Base-by-base conservation (phyloP, 2,113 vertebrate genomes). In the Globicephala melas region DNA sequence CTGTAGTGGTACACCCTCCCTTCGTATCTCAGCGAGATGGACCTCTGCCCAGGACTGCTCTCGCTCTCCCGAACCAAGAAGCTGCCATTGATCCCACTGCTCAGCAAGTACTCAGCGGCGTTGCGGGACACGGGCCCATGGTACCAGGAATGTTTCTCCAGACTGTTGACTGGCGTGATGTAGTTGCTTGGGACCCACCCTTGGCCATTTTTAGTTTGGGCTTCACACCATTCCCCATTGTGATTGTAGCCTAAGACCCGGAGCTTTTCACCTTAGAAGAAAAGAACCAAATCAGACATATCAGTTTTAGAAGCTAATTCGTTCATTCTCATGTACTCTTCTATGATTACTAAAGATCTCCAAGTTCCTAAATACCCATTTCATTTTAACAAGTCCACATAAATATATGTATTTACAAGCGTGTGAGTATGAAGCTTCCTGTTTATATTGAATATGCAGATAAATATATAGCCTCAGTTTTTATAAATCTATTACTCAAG, bases 1-100 rank as follows among this genome's bases (percentile, higher is more conserved):
- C 99, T 98, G 99, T 99, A 99, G 99, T 99, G 99, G 99, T 99
- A 99, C 65, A 99, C 99, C 93, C 99, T 98, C 1, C 99, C 99
- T n/a, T 99, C 99, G 1, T 99, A 99, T 63, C 99, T 81, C 96
- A 99, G 98, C 0, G 99, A 99, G 86, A 99, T 99, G 84, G 99
- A 99, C 86, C 99, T 97, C 98, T 99, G 99, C 0, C 99, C 99
- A 0, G 99, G 99, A 7, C 99, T 99, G 97, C 99, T 99, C 98
- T 99, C 99, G 0, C 99, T 99, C 98, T 99, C 99, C 0, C 99
- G 98, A 84, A 99, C 99, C 88, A 99, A 96, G 95, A 99, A 99
- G 98, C 99, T 99, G 97, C 99, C 99, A 8, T 99, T 99, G 98
- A 99, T 99, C 0, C 99, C 99, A 0, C 99, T 99, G 95, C 99